Conservation (phyloP, 2,797 vertebrate species). For the Falco berigora region DNA sequence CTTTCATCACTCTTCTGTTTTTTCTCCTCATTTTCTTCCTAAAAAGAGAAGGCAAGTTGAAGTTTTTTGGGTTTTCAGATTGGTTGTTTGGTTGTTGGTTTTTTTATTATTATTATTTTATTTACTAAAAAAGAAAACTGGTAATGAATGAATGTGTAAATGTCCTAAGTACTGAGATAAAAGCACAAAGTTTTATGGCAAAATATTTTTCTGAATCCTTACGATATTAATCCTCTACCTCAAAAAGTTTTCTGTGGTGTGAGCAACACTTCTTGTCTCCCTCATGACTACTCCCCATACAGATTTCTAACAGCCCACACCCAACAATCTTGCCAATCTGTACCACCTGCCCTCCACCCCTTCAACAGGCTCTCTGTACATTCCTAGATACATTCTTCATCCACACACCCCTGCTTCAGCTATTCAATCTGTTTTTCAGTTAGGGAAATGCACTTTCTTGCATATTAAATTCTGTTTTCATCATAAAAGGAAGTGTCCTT, state of each 20-base stretch:
- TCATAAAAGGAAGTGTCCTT: constrained; percentile 14
- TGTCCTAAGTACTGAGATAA: background rate
- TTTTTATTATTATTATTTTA: background rate
- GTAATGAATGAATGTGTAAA: background rate
- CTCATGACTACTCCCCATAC: constrained; percentile 10
- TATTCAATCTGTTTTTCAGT: constrained; percentile 52
- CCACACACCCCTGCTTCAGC: constrained; percentile 40
- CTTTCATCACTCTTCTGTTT: background rate
- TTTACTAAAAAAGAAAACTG: background rate
- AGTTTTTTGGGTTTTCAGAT: background rate
- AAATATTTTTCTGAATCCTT: background rate
- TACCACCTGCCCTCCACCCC: constrained; percentile 67
- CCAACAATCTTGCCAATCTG: constrained; percentile 22
- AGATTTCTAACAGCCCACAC: constrained; percentile 55
- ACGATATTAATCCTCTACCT: background rate
- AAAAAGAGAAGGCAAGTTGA: background rate
- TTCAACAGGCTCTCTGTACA: constrained; percentile 58
- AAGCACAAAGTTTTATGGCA: background rate
- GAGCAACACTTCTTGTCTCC: constrained; percentile 12
- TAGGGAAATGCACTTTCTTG: constrained; percentile 18
- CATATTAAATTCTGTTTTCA: constrained; percentile 1
- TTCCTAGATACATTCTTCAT: constrained; percentile 44
- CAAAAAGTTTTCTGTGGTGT: constrained; percentile 6
- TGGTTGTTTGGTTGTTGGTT: background rate
- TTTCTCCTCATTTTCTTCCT: background rate